Evolutionary conservation across 2,797 vertebrate genomes (phyloP), one percentile per base, ranked within the genome.

Genomic region (Chiroxiphia lanceolata): DNA sequence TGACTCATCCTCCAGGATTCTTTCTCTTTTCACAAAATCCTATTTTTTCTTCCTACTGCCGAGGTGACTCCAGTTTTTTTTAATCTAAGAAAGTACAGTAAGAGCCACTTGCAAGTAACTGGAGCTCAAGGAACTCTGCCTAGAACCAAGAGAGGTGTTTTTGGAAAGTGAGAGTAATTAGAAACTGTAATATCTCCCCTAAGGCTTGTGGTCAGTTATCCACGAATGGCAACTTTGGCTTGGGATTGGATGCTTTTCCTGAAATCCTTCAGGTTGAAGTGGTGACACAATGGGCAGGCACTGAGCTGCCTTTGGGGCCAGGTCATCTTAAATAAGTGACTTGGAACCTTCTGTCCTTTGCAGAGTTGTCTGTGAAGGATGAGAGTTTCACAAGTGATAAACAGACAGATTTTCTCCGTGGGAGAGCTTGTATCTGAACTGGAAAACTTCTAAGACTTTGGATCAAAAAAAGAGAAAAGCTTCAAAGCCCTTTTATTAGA

Each of bases 151-250:
- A 21, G 65, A 61, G 89, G 48, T 3, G 3, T 29, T 68, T 83
- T 29, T 70, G 78, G 79, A 76, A 21, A 93, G 88, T 5, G 81
- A 85, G 89, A 90, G 78, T 94, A 87, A 90, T 95, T 95, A 96
- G 70, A 74, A 94, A 38, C 70, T 48, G 15, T 25, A 85, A 33
- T 74, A 53, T 51, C 56, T 89, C 68, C 89, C 95, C 51, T 22
- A 57, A 93, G 90, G 86, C 86, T 83, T 4, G 51, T 64, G 94
- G 93, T 92, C 96, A 92, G 53, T 92, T 95, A 84, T 77, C 92
- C 90, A 89, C 85, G 89, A 87, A 53, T 45, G 74, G 83, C 70
- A 84, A 68, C 56, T 83, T 64, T 6, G 45, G 63, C 21, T 54
- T 18, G 87, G 0, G 26, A 40, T 22, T 56, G 86, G 94, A 80